Evolutionary conservation across 1,140 invertebrate genomes (phyloP).

Genomic region (Anoplophora glabripennis): DNA sequence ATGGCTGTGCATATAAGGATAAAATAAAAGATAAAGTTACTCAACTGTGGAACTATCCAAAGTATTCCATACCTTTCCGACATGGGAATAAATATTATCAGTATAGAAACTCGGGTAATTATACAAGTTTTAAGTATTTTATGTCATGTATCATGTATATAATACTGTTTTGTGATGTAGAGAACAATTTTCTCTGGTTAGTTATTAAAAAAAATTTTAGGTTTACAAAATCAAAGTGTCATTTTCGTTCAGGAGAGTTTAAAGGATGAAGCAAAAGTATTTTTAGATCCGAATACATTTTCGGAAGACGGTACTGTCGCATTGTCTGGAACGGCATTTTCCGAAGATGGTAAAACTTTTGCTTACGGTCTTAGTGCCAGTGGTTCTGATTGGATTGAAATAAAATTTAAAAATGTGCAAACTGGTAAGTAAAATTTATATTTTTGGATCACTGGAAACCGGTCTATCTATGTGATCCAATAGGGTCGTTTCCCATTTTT

Average conservation of each 20-base stretch:
- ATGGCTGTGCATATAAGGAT: slow-evolving; percentile 69
- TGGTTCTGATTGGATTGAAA: slow-evolving; percentile 94
- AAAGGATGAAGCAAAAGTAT: slow-evolving; percentile 77
- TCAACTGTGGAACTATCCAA: slow-evolving; percentile 94
- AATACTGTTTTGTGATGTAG: background rate
- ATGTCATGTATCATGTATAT: slow-evolving; percentile 9
- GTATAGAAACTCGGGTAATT: slow-evolving; percentile 83
- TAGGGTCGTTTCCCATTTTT: too few relatives aligned
- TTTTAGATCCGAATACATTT: slow-evolving; percentile 91
- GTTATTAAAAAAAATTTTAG: slow-evolving; percentile 23
- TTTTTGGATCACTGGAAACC: background rate
- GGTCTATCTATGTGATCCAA: background rate
- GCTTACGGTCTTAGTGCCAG: slow-evolving; percentile 89
- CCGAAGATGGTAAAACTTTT: slow-evolving; percentile 85
- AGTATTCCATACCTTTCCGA: slow-evolving; percentile 83
- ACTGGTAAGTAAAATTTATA: slow-evolving; percentile 56
- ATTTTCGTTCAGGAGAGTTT: slow-evolving; percentile 86
- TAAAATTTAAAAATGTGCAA: slow-evolving; percentile 76
- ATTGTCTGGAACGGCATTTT: slow-evolving; percentile 75
- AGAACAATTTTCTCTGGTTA: background rate
- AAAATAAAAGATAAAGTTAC: slow-evolving; percentile 76
- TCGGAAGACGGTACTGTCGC: slow-evolving; percentile 93
- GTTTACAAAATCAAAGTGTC: slow-evolving; percentile 66
- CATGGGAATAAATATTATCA: slow-evolving; percentile 89
- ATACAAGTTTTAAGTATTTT: background rate